Base-by-base conservation (phyloP, 2,797 vertebrate species). In the Muraenolepis orangiensis region DNA sequence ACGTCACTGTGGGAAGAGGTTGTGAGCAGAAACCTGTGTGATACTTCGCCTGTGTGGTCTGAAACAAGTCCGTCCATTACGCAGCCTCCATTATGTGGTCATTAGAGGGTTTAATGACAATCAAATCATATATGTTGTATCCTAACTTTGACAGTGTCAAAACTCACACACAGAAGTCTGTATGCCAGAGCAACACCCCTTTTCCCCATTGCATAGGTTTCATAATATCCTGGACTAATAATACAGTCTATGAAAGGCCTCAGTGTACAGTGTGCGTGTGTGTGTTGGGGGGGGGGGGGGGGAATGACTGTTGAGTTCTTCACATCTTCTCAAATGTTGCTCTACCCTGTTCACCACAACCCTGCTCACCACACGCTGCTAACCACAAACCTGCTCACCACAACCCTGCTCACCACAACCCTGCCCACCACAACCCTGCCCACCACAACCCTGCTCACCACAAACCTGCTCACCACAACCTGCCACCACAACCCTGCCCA, bases 181-280 rank as follows among this genome's bases (percentile, higher is more conserved):
- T 34, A 20, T 38, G 71, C 31, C 66, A 40, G 16, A 86, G 83
- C 81, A 87, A 79, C 85, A 79, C 74, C 28, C 77, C 83, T 84
- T 82, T 88, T 86, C 80, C 78, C 72, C 74, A 72, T 77, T 7
- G 20, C 42, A 76, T 85, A 81, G 57, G 71, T 75, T 64, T 18
- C n/a, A n/a, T 78, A 76, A 83, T 79, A 82, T 83, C 85, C 85
- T 72, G 72, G 28, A 20, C 67, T 75, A 82, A 76, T 81, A 85
- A 87, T n/a, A 12, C 76, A 74, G 6, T 23, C 80, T 67, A 71
- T 90, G 89, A 90, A 90, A 88, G 88, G 81, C 84, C 20, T 51
- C 84, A 87, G 82, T 90, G 88, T 88, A n/a, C n/a, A n/a, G 82
- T 74, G 68, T 57, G 32, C 67, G 42, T 64, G 31, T 70, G 46